These are phyloP conservation scores for Hyperopisus bebe DNA, from an alignment of 2,113 vertebrate genomes.

Conservation along the genomic window DNA sequence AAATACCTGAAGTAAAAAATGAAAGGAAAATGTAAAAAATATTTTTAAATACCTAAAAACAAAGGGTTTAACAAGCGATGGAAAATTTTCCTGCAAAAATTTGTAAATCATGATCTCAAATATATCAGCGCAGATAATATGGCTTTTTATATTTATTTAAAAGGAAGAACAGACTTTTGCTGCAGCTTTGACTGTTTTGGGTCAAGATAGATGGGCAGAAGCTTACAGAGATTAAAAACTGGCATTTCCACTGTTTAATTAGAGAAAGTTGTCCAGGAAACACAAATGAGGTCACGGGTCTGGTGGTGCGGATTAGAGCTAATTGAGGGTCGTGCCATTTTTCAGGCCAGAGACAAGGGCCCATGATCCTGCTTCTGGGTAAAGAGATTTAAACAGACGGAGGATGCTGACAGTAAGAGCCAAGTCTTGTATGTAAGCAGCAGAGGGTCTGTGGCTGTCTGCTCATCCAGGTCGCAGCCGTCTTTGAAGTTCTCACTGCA, in stretches of 20 bases:
- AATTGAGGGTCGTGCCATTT: not conserved
- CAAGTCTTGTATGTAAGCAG: not conserved
- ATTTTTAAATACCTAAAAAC: not conserved
- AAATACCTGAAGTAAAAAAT: constrained; percentile 10
- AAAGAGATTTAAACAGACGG: not conserved
- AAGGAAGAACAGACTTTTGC: not conserved
- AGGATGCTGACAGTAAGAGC: not conserved
- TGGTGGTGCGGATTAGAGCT: not conserved
- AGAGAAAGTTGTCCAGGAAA: not conserved
- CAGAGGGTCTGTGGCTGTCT: not conserved
- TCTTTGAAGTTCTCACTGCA: constrained; percentile 19
- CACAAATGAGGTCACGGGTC: not conserved
- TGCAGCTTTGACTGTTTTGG: not conserved
- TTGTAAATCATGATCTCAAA: not conserved
- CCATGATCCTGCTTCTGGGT: not conserved
- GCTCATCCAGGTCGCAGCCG: not conserved
- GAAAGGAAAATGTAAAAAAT: constrained; percentile 1
- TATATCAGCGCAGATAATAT: not conserved
- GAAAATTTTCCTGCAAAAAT: not conserved
- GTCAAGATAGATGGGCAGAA: not conserved
- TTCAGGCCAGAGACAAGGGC: not conserved
- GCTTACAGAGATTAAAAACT: not conserved
- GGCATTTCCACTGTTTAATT: not conserved
- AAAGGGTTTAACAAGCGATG: not conserved
- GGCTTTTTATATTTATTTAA: not conserved